Evolutionary conservation across 2,797 vertebrate species (phyloP).

Genomic region (Tamandua tetradactyla): DNA sequence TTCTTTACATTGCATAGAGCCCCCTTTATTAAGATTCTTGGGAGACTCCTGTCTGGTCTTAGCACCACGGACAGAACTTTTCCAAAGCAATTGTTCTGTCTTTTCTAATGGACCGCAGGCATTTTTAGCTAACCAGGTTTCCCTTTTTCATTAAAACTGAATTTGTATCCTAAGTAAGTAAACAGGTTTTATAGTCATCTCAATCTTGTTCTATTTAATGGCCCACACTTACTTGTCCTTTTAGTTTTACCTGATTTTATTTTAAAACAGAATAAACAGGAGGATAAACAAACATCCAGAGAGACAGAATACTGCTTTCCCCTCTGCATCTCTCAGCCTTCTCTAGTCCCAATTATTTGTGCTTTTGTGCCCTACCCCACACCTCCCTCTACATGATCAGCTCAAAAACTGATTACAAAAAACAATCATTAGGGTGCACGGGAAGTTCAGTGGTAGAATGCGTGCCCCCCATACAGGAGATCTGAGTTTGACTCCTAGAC

Average conservation of each 20-base stretch:
- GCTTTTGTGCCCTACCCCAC: no score
- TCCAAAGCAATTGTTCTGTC: not conserved
- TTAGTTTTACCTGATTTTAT: conserved; percentile 47
- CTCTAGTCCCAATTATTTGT: not conserved
- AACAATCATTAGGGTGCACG: no score
- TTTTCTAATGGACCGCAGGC: not conserved
- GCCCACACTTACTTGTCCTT: conserved; percentile 38
- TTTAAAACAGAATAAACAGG: conserved; percentile 40
- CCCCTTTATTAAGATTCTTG: not conserved
- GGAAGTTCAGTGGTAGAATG: no score
- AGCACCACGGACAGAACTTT: conserved; percentile 31
- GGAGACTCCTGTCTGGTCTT: not conserved
- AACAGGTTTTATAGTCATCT: conserved; percentile 43
- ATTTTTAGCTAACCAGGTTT: conserved; percentile 31
- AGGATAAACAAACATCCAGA: not conserved
- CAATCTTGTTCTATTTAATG: conserved; percentile 60
- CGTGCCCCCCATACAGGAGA: no score
- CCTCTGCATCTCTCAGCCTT: not conserved
- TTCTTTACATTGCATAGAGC: not conserved
- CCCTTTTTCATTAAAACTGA: not conserved
- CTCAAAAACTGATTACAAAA: not conserved
- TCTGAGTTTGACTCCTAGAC: no score
- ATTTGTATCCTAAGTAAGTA: conserved; percentile 40
- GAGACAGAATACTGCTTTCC: not conserved
- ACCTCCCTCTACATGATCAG: not conserved